Percentiles rank a stretch among this genome's conserved stretches.
phyloP scores from a whole-genome alignment of 2,113 vertebrate genomes.

The Scartelaos histophorus region DNA sequence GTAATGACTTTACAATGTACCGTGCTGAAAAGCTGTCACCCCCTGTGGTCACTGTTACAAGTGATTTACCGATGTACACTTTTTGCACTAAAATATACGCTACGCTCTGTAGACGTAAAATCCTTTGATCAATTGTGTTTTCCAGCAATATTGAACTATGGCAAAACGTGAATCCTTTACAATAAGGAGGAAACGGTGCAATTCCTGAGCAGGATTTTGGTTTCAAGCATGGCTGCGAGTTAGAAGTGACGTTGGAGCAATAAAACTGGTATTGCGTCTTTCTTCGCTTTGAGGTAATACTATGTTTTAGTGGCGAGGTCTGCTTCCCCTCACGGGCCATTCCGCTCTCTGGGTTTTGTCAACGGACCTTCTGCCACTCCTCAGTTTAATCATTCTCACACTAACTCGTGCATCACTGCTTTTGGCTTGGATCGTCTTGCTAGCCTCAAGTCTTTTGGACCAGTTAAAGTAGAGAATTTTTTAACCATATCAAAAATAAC shows the following conservation, averaged over 20 bases:
- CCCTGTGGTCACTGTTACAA: conserved; percentile 17
- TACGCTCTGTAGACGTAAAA: conserved; percentile 9
- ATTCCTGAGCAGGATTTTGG: conserved; percentile 49
- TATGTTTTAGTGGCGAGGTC: conserved; percentile 49
- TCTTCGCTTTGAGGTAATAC: conserved; percentile 38
- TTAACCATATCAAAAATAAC: conserved; percentile 35
- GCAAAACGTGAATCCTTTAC: neutral
- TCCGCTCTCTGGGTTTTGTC: conserved; percentile 61
- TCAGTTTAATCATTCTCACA: conserved; percentile 50
- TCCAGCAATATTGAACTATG: neutral
- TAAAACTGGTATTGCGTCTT: conserved; percentile 33
- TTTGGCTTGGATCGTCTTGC: conserved; percentile 21
- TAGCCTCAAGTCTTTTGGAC: conserved; percentile 22
- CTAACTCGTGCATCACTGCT: conserved; percentile 24
- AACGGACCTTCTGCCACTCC: conserved; percentile 41
- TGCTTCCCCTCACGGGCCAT: conserved; percentile 56
- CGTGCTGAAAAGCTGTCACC: conserved; percentile 2
- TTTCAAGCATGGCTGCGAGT: conserved; percentile 41
- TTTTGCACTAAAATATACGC: conserved; percentile 13
- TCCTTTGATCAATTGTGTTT: neutral
- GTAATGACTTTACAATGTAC: neutral
- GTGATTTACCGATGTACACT: conserved; percentile 25
- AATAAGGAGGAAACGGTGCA: conserved; percentile 31
- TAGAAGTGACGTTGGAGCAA: conserved; percentile 43
- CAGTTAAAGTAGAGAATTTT: conserved; percentile 3